Conservation (phyloP, 2,113 vertebrate genomes). For the Campylorhamphus procurvoides region DNA sequence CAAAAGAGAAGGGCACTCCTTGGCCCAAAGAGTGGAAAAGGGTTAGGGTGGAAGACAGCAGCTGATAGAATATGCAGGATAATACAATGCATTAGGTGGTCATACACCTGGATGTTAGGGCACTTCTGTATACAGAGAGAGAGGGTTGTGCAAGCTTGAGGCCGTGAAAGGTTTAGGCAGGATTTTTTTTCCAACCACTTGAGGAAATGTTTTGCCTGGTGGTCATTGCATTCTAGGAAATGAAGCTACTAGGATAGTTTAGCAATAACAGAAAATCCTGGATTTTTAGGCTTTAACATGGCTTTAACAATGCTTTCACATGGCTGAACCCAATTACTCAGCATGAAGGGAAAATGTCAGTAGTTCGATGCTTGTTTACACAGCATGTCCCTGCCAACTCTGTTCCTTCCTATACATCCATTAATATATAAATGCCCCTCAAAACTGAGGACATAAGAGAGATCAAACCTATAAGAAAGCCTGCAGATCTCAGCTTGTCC, state of each 20-base stretch:
- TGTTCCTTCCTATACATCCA: not conserved
- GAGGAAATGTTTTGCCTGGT: not conserved
- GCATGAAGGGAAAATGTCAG: not conserved
- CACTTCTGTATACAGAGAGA: not conserved
- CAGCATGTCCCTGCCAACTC: not conserved
- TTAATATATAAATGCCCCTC: not conserved
- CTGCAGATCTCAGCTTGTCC: not conserved
- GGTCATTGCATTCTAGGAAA: not conserved
- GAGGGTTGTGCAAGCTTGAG: not conserved
- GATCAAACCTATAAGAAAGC: not conserved
- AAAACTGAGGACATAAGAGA: not conserved
- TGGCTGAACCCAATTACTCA: not conserved
- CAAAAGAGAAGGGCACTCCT: not conserved
- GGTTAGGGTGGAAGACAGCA: not conserved
- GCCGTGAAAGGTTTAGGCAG: not conserved
- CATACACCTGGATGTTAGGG: not conserved
- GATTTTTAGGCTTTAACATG: not conserved
- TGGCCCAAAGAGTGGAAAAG: not conserved
- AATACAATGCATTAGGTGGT: not conserved
- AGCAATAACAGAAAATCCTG: not conserved
- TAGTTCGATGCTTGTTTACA: conserved; percentile 15
- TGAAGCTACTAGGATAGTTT: not conserved
- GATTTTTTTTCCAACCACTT: not conserved
- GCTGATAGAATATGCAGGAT: not conserved
- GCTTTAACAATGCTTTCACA: not conserved